These are phyloP conservation scores for Melangyna quadrimaculata DNA, from an alignment of 2,888 invertebrate species.

Conservation along the genomic window DNA sequence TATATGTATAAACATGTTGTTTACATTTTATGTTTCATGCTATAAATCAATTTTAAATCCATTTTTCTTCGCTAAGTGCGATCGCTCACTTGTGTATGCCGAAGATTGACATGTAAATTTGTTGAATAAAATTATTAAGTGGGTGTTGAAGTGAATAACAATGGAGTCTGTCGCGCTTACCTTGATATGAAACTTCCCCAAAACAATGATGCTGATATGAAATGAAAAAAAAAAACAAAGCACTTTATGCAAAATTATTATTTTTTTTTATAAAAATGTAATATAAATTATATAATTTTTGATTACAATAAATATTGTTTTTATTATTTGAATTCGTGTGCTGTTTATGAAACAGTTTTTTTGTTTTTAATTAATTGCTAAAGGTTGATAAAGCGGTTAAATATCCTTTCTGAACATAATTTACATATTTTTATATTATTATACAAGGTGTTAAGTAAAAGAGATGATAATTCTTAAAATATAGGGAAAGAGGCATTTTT, in stretches of 20 bases:
- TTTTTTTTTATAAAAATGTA: conserved; percentile 10
- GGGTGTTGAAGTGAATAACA: not conserved
- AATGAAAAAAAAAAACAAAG: not conserved
- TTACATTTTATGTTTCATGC: not conserved
- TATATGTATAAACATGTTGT: not conserved
- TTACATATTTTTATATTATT: no score
- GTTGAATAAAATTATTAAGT: conserved; percentile 1
- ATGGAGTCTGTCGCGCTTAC: not conserved
- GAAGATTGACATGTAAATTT: conserved; percentile 26
- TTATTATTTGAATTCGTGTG: not conserved
- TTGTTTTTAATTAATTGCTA: no score
- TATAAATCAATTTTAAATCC: not conserved
- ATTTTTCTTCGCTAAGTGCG: not conserved
- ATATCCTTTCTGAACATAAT: no score
- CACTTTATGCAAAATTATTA: conserved; percentile 27
- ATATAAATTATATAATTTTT: conserved; percentile 1
- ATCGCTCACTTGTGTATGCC: not conserved
- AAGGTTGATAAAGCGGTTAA: no score
- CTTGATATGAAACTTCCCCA: not conserved
- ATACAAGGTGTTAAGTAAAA: no score
- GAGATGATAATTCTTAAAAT: no score
- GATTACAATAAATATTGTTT: conserved; percentile 20
- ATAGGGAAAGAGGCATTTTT: no score
- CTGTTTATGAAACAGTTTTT: not conserved
- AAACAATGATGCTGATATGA: not conserved